Evolutionary conservation across 2,888 invertebrate species (phyloP).

Genomic region (Pseudoips prasinana): DNA sequence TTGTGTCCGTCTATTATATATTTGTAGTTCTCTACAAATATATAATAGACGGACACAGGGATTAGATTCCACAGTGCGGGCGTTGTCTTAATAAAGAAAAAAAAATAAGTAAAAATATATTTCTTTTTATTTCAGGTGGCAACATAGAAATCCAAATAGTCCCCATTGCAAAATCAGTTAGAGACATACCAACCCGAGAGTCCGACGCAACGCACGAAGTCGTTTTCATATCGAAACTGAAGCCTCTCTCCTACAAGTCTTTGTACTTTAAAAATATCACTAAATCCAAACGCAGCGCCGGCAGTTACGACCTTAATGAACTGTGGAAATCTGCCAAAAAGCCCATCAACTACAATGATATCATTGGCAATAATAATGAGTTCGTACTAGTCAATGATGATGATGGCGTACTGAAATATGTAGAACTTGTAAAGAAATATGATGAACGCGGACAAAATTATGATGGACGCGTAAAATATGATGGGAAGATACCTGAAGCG

Average conservation of each 20-base stretch:
- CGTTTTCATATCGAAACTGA: slow-evolving; percentile 84
- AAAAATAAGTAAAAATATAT: too few relatives aligned
- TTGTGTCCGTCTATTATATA: too few relatives aligned
- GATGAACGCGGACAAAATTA: too few relatives aligned
- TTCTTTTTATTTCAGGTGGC: slow-evolving; percentile 57
- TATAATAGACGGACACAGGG: too few relatives aligned
- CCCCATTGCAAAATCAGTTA: slow-evolving; percentile 81
- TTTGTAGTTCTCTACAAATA: too few relatives aligned
- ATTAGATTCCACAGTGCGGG: too few relatives aligned
- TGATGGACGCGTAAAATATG: too few relatives aligned
- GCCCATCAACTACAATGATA: slow-evolving; percentile 10
- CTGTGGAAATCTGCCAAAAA: background rate
- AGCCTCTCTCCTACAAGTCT: slow-evolving; percentile 86
- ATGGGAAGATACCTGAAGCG: slow-evolving; percentile 15
- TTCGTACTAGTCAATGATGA: too few relatives aligned
- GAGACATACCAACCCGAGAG: slow-evolving; percentile 80
- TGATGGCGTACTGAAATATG: too few relatives aligned
- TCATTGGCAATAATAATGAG: too few relatives aligned
- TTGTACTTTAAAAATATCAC: slow-evolving; percentile 72
- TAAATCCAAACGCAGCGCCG: slow-evolving; percentile 33
- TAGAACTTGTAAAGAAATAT: too few relatives aligned
- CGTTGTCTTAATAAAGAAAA: too few relatives aligned
- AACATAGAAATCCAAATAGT: slow-evolving; percentile 84
- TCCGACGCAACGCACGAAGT: slow-evolving; percentile 86
- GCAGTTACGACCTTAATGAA: slow-evolving; percentile 24